phyloP scores from a whole-genome alignment of 2,888 invertebrate genomes.

The Eugnorisma glareosa region DNA sequence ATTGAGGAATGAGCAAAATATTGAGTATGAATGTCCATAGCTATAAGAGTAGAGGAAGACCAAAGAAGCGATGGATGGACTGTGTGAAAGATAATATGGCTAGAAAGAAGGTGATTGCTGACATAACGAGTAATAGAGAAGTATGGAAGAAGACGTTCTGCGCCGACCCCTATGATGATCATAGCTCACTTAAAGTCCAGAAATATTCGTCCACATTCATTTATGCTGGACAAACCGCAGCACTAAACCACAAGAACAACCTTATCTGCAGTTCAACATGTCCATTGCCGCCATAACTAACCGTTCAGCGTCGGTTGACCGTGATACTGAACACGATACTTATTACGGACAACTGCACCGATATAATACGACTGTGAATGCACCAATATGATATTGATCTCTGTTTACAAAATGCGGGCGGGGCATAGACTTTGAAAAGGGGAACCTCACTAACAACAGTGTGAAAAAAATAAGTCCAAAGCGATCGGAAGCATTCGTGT shows the following conservation, averaged over 20 bases:
- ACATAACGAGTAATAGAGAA: no score
- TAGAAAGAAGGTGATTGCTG: no score
- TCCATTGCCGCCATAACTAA: conserved; percentile 5
- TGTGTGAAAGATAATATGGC: no score
- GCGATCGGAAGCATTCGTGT: neutral
- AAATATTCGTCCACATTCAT: neutral
- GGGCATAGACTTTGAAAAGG: neutral
- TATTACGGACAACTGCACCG: neutral
- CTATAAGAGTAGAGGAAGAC: no score
- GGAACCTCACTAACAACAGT: neutral
- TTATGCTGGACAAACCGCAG: neutral
- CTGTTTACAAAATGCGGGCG: neutral
- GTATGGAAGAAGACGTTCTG: no score
- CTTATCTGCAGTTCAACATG: neutral
- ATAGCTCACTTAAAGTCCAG: neutral
- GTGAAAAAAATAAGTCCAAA: neutral
- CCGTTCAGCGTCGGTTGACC: neutral
- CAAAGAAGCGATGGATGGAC: no score
- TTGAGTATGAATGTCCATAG: no score
- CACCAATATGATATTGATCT: conserved; percentile 2
- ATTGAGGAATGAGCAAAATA: no score
- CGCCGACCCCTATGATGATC: no score
- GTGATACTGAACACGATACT: conserved; percentile 7
- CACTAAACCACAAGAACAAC: conserved; percentile 5
- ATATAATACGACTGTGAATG: neutral